phyloP scores from a whole-genome alignment of 1,140 invertebrate species.

The Nephila pilipes region DNA sequence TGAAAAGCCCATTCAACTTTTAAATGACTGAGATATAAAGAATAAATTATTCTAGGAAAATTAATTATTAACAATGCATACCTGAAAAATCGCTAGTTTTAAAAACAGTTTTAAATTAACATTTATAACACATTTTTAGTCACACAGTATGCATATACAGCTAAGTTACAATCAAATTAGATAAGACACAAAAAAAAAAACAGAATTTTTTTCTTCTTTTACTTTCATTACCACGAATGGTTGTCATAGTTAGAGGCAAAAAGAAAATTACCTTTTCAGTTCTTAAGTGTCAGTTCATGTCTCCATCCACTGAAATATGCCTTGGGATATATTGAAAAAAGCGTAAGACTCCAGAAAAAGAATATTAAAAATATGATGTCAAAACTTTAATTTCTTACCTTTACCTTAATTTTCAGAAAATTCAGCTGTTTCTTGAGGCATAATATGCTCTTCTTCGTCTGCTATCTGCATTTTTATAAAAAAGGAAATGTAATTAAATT shows the following conservation, averaged over 20 bases:
- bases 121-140: too few relatives aligned
- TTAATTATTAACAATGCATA: too few relatives aligned
- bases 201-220: too few relatives aligned
- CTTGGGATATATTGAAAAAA: neutral
- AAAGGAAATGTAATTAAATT: constrained; percentile 30
- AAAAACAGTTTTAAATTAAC: too few relatives aligned
- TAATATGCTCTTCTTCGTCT: neutral
- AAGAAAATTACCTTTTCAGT: neutral
- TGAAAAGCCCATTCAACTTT: too few relatives aligned
- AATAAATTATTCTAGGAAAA: too few relatives aligned
- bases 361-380: neutral
- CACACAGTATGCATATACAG: too few relatives aligned
- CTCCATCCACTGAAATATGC: neutral
- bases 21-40: too few relatives aligned
- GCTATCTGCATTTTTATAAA: neutral
- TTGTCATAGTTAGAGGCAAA: neutral
- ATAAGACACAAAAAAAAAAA: too few relatives aligned
- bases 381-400: neutral
- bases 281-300: too few relatives aligned
- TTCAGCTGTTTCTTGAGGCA: neutral
- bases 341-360: neutral
- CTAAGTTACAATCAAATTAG: too few relatives aligned
- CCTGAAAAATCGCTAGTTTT: too few relatives aligned
- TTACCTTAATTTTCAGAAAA: neutral
- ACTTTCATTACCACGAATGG: neutral